Base-by-base conservation (phyloP, 2,888 invertebrate species). In the Rhimphoctona megacephalus region DNA sequence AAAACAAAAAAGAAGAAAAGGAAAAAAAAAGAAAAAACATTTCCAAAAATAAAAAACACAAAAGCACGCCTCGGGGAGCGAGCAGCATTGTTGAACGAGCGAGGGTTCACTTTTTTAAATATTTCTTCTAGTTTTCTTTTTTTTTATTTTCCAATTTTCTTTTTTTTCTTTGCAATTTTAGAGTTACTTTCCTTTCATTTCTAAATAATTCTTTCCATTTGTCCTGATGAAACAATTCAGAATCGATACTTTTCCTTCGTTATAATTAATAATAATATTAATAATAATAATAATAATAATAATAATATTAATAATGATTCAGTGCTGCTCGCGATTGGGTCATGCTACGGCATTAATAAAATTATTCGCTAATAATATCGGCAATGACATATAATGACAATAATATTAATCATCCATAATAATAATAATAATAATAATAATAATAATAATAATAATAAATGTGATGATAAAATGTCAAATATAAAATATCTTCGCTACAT, bases 401-500 rank as follows among this genome's bases (percentile, higher is more conserved):
- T 81, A 78, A 73, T 84, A 84, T 52, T 78, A 78, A 78, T 83
- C 78, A 70, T 83, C 70, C 57, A 78, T 9, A 39, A 39, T 39
- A 39, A 39, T 39, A 39, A 39, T 39, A 70, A 78, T 81, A 77
- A 86, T 83, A 80, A 52, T 72, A 80, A 77, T 83, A 77, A 69
- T 83, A 78, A 57, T 79, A 82, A 79, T 82, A 81, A 57, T 82
- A 74, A 72, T 83, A 85, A 87, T 87, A 83, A 85, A 85, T 87
- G 83, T 87, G 80, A 87, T 83, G 85, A 87, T 87, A 87, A 87
- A 87, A 87, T 87, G 81, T 85, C 85, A 90, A 90, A 93, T 90
- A 92, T 92, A 92, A 93, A 93, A 92, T 91, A 92, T 92, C 89
- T 90, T 87, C 87, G 86, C 90, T 92, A 92, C 91, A 92, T 92